Percentiles rank a stretch among this genome's conserved stretches.
phyloP scores from a whole-genome alignment of 2,888 invertebrate genomes.

The Eilema depressum region DNA sequence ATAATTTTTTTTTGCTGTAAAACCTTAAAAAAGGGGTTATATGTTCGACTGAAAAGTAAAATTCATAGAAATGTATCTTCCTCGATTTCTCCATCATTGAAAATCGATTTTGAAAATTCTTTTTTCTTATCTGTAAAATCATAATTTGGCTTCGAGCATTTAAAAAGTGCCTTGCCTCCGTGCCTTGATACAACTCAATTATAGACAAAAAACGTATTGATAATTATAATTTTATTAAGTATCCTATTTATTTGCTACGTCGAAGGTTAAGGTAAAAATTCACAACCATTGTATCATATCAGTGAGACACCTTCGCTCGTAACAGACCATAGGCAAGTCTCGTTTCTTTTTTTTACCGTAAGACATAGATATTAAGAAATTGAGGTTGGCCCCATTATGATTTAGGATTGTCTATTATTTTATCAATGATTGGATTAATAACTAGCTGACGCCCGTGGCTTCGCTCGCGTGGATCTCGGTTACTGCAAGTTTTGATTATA shows the following conservation, averaged over 20 bases:
- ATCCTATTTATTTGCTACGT: constrained; percentile 77
- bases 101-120: too few relatives aligned
- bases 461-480: too few relatives aligned
- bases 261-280: constrained; percentile 76
- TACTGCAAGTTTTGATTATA: too few relatives aligned
- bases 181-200: constrained; percentile 25
- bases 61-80: too few relatives aligned
- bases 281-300: constrained; percentile 70
- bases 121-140: background rate
- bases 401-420: constrained; percentile 23
- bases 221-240: constrained; percentile 58
- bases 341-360: constrained; percentile 78
- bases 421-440: background rate
- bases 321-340: constrained; percentile 80
- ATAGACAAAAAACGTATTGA: constrained; percentile 54
- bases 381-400: constrained; percentile 34
- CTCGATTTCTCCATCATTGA: too few relatives aligned
- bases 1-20: too few relatives aligned
- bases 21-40: too few relatives aligned
- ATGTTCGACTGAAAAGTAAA: too few relatives aligned
- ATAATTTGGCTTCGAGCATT: background rate
- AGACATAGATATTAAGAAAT: constrained; percentile 82
- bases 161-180: background rate
- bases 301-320: constrained; percentile 50
- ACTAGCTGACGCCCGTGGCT: too few relatives aligned